Evolutionary conservation across 2,888 invertebrate genomes (phyloP).

Genomic region (Drosophila pseudotakahashii): DNA sequence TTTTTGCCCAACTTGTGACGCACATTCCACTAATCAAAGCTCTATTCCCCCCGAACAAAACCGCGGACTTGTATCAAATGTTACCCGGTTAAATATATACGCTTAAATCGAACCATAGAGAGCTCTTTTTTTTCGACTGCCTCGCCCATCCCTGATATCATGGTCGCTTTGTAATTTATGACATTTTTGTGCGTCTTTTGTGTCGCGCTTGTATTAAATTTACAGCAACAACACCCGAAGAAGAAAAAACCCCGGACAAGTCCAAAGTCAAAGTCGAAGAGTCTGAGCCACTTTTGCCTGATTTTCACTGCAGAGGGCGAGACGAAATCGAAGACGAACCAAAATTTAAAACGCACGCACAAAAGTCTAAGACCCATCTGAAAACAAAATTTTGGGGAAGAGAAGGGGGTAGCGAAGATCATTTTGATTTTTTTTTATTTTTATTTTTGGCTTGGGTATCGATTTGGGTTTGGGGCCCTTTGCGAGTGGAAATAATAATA

Average conservation of each 20-base stretch:
- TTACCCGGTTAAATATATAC: constrained; percentile 37
- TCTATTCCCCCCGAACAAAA: constrained; percentile 14
- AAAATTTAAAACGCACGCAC: constrained; percentile 75
- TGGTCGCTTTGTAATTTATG: constrained; percentile 79
- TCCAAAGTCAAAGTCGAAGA: constrained; percentile 52
- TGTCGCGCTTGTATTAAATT: constrained; percentile 80
- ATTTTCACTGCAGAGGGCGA: constrained; percentile 60
- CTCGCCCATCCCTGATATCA: constrained; percentile 70
- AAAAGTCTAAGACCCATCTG: constrained; percentile 62
- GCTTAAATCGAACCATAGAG: constrained; percentile 58
- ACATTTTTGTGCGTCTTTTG: constrained; percentile 82
- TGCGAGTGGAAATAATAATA: constrained; percentile 73
- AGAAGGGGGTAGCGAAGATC: constrained; percentile 53
- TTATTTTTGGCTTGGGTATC: constrained; percentile 35
- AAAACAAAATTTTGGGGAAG: constrained; percentile 42
- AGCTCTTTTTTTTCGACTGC: constrained; percentile 54
- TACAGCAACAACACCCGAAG: constrained; percentile 31
- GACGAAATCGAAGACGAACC: constrained; percentile 57
- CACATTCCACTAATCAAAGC: constrained; percentile 42
- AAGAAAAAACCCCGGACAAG: constrained; percentile 38
- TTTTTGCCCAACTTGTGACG: constrained; percentile 37
- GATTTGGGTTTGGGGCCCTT: constrained; percentile 37
- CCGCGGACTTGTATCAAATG: constrained; percentile 37
- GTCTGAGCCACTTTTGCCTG: constrained; percentile 65
- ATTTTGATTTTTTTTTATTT: constrained; percentile 58